Base-by-base conservation (phyloP, 2,888 invertebrate genomes). In the Heliothis peltigera region DNA sequence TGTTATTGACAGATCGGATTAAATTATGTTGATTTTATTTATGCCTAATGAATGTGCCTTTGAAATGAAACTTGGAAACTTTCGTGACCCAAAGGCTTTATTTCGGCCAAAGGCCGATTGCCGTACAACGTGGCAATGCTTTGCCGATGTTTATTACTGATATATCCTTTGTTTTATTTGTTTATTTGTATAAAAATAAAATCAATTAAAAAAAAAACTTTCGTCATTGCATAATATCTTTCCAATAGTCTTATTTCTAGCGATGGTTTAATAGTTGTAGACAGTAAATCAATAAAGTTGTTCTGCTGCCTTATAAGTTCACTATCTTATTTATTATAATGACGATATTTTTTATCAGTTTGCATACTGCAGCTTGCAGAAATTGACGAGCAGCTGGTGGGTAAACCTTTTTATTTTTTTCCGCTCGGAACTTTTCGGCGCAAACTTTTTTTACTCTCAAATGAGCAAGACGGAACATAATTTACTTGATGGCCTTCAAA, bases 401-500 rank as follows among this genome's bases (percentile, higher is more conserved):
- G 28, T 12, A 15, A 25, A 17, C 28, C 32, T 10, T 8, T 51
- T 67, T 28, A 43, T 12, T 18, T 56, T 56, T 70, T 66, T 59
- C 18, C 7, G 17, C 21, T 3, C 18, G 0, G 18, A 43, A 18
- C 18, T 42, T 58, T 69, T 54, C 55, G 43, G 54, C 39, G 54
- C 5, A 17, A 17, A 17, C 25, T 10, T 28, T 68, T 75, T 70
- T 70, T 75, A 42, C 19, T 52, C 10, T 19, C 17, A 22, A 0
- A 35, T 12, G 43, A 17, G 4, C 55, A 52, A 43, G 61, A 39
- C 35, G 35, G 43, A 39, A 32, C 17, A 69, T 72, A 39, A 49
- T 74, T 59, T 44, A 56, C 48, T 55, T 53, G 54, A 61, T 69
- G 70, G 32, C 70, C 75, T 71, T 69, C 70, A 10, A 49, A 71